Evolutionary conservation across 2,113 vertebrate species (phyloP).

Genomic region (Lepus europaeus): DNA sequence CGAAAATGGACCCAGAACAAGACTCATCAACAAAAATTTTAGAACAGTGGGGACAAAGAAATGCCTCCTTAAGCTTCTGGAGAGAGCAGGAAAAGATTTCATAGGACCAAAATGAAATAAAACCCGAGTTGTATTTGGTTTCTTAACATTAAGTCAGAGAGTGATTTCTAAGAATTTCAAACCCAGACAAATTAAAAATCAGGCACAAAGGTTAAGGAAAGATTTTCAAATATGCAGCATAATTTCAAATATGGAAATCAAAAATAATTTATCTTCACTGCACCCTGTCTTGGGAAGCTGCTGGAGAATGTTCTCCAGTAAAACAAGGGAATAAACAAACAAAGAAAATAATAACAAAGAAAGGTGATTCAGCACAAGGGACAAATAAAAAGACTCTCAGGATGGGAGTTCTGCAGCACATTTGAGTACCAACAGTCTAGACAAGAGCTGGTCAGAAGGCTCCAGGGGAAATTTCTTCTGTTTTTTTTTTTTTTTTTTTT

Average conservation of each 20-base stretch:
- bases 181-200: conserved; percentile 18
- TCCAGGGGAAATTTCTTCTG: background rate
- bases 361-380: background rate
- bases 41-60: background rate
- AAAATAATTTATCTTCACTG: background rate
- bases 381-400: background rate
- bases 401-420: background rate
- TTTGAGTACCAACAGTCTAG: background rate
- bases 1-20: conserved; percentile 13
- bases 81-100: conserved; percentile 1
- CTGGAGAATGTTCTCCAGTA: background rate
- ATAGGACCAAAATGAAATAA: conserved; percentile 27
- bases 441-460: background rate
- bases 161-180: conserved; percentile 27
- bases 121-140: background rate
- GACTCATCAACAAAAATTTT: background rate
- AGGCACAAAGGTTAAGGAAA: background rate
- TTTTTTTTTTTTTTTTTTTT: too few species aligned
- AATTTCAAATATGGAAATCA: background rate
- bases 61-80: background rate
- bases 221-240: conserved; percentile 34
- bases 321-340: background rate
- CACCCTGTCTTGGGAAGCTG: background rate
- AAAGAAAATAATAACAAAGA: background rate
- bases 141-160: conserved; percentile 22